Percentiles rank a stretch among this genome's conserved stretches.
Conservation (phyloP, 37 sponge, comb jelly and placozoan species). For the Tethya wilhelma region DNA sequence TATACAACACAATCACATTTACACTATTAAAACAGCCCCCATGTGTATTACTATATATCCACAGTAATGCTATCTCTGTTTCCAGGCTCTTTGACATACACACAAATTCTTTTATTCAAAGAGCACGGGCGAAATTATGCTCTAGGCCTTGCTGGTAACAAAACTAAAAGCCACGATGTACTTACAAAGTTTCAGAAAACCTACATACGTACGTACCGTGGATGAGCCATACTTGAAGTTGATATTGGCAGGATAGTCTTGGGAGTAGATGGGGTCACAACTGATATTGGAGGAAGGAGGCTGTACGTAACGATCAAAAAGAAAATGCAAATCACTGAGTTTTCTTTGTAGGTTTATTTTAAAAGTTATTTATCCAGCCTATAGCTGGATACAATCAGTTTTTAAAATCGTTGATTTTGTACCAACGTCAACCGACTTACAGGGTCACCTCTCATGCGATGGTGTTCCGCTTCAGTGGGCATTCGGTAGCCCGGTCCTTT, state of each 20-base stretch:
- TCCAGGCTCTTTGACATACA: too few species aligned
- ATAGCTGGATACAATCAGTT: too few species aligned
- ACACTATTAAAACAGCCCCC: too few species aligned
- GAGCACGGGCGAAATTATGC: not conserved
- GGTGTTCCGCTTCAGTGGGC: conserved; percentile 87
- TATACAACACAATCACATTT: too few species aligned
- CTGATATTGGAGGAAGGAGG: not conserved
- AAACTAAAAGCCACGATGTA: too few species aligned
- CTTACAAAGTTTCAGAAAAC: not conserved
- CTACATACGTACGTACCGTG: conserved; percentile 38
- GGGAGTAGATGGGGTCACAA: conserved; percentile 33
- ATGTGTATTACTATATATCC: too few species aligned
- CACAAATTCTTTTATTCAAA: not conserved
- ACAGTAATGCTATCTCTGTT: too few species aligned
- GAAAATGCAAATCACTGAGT: not conserved
- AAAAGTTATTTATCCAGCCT: not conserved
- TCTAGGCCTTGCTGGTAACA: too few species aligned
- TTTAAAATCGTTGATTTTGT: too few species aligned
- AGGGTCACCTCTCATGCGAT: conserved; percentile 61
- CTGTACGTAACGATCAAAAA: not conserved
- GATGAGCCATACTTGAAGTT: conserved; percentile 76
- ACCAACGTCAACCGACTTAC: conserved; percentile 1
- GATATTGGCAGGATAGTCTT: conserved; percentile 21
- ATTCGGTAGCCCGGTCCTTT: conserved; percentile 75
- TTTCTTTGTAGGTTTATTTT: not conserved